Conservation (phyloP, 2,797 vertebrate genomes). For the Basileuterus tristriatus region DNA sequence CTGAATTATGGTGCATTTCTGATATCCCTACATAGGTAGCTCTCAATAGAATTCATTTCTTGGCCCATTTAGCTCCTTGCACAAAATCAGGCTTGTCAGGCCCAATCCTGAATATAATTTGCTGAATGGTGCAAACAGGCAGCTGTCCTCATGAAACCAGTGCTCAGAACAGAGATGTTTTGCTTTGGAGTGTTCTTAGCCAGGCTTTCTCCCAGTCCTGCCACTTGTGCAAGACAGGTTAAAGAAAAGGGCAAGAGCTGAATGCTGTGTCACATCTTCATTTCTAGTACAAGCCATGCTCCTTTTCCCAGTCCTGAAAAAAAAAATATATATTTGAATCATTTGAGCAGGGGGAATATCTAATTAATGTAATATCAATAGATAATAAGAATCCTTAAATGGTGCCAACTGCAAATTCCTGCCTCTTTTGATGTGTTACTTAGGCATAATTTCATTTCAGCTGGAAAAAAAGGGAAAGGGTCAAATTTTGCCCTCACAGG, state of each 20-base stretch:
- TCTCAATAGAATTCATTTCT: not conserved
- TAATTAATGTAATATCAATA: slow-evolving; percentile 9
- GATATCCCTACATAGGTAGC: not conserved
- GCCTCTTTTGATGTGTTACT: slow-evolving; percentile 15
- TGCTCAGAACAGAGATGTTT: not conserved
- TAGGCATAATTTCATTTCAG: slow-evolving; percentile 31
- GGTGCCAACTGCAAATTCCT: slow-evolving; percentile 9
- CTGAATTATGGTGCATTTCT: not conserved
- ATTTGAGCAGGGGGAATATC: not conserved
- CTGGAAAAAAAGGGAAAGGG: not conserved
- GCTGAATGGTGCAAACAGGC: not conserved
- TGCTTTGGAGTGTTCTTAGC: not conserved
- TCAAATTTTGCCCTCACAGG: not conserved
- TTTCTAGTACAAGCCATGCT: not conserved
- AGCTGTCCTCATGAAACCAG: not conserved
- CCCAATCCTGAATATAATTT: not conserved
- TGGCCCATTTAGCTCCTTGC: not conserved
- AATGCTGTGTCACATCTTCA: not conserved
- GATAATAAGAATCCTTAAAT: not conserved
- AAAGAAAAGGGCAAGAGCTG: not conserved
- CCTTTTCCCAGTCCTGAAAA: not conserved
- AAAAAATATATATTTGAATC: not conserved
- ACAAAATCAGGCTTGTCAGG: not conserved
- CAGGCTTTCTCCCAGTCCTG: not conserved
- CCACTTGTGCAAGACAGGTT: not conserved